Evolutionary conservation across 2,113 vertebrate genomes (phyloP).

Genomic region (Seriola dumerili): DNA sequence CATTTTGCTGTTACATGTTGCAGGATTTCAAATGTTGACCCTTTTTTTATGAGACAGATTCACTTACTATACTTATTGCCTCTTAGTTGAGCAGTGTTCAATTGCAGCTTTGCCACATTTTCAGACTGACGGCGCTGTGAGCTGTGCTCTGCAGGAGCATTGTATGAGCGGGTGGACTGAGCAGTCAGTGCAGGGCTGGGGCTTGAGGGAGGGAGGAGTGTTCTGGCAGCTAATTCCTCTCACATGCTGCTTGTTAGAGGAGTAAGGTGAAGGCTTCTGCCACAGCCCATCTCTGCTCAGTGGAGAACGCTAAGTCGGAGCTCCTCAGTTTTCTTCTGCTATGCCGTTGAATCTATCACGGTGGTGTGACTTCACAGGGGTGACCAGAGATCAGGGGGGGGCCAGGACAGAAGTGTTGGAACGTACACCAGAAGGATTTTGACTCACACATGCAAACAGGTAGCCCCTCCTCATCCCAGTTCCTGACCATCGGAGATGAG

Average conservation of each 20-base stretch:
- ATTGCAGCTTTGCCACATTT: slow-evolving; percentile 7
- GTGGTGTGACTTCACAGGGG: slow-evolving; percentile 46
- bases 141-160: not conserved
- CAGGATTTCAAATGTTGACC: not conserved
- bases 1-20: not conserved
- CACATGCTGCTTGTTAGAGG: slow-evolving; percentile 81
- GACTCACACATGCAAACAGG: slow-evolving; percentile 46
- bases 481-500: slow-evolving; percentile 45
- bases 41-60: not conserved
- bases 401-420: not conserved
- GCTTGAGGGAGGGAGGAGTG: slow-evolving; percentile 32
- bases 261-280: slow-evolving; percentile 44
- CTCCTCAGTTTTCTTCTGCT: slow-evolving; percentile 1
- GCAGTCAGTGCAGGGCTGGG: not conserved
- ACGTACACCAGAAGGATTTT: slow-evolving; percentile 21
- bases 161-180: slow-evolving; percentile 38
- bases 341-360: slow-evolving; percentile 59
- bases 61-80: not conserved
- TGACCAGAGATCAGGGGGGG: not conserved
- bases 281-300: slow-evolving; percentile 19
- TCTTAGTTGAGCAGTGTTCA: not conserved
- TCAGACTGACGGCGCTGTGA: not conserved
- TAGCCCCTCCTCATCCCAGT: slow-evolving; percentile 25
- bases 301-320: not conserved
- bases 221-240: slow-evolving; percentile 72